Evolutionary conservation across 2,797 vertebrate species (phyloP), one percentile per base, ranked within the genome.

Genomic region (Pantherophis vulpinus): DNA sequence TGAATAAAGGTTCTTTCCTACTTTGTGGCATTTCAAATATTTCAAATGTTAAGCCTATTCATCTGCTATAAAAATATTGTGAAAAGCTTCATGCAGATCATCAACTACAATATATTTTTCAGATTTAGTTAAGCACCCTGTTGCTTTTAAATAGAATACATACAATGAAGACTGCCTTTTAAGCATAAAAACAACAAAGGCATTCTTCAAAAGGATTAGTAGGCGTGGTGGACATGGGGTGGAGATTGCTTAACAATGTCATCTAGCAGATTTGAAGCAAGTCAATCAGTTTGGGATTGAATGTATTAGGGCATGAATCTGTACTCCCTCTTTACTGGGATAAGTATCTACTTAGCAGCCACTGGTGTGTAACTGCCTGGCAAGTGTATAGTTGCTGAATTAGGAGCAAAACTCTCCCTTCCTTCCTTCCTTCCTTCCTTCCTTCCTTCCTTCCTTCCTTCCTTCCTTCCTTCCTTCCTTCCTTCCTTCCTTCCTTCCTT

Each of bases 401-500:
- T 60, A 27, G 27, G 25, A 89, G 6, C 7, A 37, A 74, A 70
- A n/a, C 63, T 70, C 12, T 10, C 11, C 23, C 5, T 66, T 2
- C 61, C 4, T 63, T 5, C 63, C 2, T n/a, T 13, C 61, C 1
- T n/a, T 13, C 61, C 0, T 63, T 13, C 27, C 1, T n/a, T 12
- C 12, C 37, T 37, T 2, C 37, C 37, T 37, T 29, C 32, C 12
- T 10, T 4, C 23, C 5, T 66, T 5, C 61, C 4, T 63, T 13
- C 63, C 2, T 29, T 29, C 61, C 1, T 29, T 29, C 61, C 0
- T 63, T 29, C 27, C 1, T n/a, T 29, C 12, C 10, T 10, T 27
- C 0, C 3, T 12, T 4, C 0, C 8, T 11, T 61, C 4, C 13
- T n/a, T 70, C 12, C 4, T 14, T 29, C 4, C 61, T 16, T 70